phyloP scores from a whole-genome alignment of 2,888 invertebrate species.

The Cantharis lateralis region DNA sequence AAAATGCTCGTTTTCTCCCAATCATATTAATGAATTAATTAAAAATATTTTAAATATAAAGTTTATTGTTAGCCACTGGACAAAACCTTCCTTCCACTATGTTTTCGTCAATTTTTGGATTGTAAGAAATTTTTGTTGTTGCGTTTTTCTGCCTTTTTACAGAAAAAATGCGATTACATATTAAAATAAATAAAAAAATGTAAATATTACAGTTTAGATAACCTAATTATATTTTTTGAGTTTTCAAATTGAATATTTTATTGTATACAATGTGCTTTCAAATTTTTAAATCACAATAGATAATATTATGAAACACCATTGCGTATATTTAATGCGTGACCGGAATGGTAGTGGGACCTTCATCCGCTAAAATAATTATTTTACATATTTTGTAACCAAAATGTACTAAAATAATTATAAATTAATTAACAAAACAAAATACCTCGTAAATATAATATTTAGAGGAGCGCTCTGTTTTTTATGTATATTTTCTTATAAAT shows the following conservation, averaged over 20 bases:
- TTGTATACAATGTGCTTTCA: not conserved
- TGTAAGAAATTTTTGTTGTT: not conserved
- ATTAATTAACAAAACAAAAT: not conserved
- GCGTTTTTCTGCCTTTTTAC: too few relatives aligned
- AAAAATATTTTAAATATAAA: too few relatives aligned
- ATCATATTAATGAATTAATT: too few relatives aligned
- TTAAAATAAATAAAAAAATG: too few relatives aligned
- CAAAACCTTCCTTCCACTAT: not conserved
- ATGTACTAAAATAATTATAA: not conserved
- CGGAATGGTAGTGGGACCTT: not conserved
- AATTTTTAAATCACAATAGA: not conserved
- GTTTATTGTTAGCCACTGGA: too few relatives aligned
- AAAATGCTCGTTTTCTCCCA: not conserved
- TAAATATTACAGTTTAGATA: too few relatives aligned
- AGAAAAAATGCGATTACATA: too few relatives aligned
- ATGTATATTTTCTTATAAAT: not conserved
- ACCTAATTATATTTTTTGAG: not conserved
- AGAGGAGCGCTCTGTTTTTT: not conserved
- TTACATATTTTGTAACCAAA: not conserved
- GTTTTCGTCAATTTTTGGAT: not conserved
- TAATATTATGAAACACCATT: not conserved
- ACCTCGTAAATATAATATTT: not conserved
- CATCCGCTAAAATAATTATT: not conserved
- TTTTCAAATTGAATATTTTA: not conserved
- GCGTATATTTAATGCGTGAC: not conserved